Base-by-base conservation (phyloP, 2,797 vertebrate species). In the Onychomys arenicola region DNA sequence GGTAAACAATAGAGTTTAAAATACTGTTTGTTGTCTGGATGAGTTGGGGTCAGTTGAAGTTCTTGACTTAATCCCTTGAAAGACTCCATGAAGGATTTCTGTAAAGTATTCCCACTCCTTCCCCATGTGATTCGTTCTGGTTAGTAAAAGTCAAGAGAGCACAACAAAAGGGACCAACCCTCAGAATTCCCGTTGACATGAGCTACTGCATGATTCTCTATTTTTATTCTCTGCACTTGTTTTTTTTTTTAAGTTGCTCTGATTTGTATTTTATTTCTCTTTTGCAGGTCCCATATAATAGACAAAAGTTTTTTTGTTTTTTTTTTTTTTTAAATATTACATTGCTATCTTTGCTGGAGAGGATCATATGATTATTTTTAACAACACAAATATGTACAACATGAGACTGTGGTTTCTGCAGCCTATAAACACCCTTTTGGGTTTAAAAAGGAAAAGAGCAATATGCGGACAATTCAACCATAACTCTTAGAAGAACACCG, bases 261-360 rank as follows among this genome's bases (percentile, higher is more conserved):
- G 85, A 95, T 90, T 88, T 85, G 49, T 43, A 91, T 95, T 97
- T 96, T 95, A 94, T 96, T 97, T 67, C 67, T 81, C 23, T 86
- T 95, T 91, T 91, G 96, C 95, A 96, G 32, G 75, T 19, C 85
- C 43, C 43, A 95, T 73, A 90, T 63, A 89, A 55, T 77, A 94
- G n/a, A 87, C 81, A 96, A 84, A 81, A 59, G 88, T 49, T 90
- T 65, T 84, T n/a, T n/a, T n/a, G n/a, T n/a, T n/a, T n/a, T n/a
- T n/a, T n/a, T n/a, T n/a, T n/a, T n/a, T n/a, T 85, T 73, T 52
- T 90, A 69, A 94, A 91, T 17, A 85, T 78, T n/a, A n/a, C n/a
- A 78, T 37, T 89, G 52, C 96, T 89, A 61, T 94, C 73, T 96
- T 93, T 40, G 94, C 90, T 89, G 71, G 32, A 88, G 40, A 97